Evolutionary conservation across 2,797 vertebrate genomes (phyloP), one percentile per base, ranked within the genome.

Genomic region (Oryzias sinensis): DNA sequence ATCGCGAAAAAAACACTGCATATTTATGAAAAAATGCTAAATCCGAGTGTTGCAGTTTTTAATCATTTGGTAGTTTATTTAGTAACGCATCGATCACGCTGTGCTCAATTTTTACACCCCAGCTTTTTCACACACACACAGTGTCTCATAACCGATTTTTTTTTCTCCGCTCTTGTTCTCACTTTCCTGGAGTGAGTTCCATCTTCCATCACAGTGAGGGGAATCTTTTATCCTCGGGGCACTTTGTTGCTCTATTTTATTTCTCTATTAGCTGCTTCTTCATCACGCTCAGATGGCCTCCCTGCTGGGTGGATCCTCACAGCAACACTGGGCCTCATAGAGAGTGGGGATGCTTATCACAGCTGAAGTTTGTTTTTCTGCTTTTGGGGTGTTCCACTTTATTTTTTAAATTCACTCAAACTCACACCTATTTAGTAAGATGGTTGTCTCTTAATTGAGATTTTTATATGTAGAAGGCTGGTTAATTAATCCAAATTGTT

Each of bases 151-250:
- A 72, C 71, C 60, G 65, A 75, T 70, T 69, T 43, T 51, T 56
- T 80, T 77, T 71, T 56, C 20, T 64, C 43, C 14, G 11, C 44
- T 67, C 54, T 62, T 68, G 37, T 43, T 65, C 56, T 80, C 74
- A 65, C 54, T 69, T 57, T 77, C 62, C 64, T 59, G 54, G 58
- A 71, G 72, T 53, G 64, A 76, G 54, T 76, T 78, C 48, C 67
- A 78, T 85, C 76, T 72, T 80, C 33, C 75, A 71, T 82, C 78
- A 72, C 72, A 61, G 75, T 47, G 5, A 62, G 70, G 43, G 52
- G 59, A 69, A 72, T 60, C 69, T 70, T 81, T 70, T 72, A 68
- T 69, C 76, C 81, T 69, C 53, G 4, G 70, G 77, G 70, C 63
- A 58, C 67, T 73, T 44, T 2, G 14, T 77, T 81, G 60, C 65